Percentiles rank a stretch among this genome's conserved stretches.
Conservation (phyloP, 2,113 vertebrate species). For the Pantherophis guttatus region DNA sequence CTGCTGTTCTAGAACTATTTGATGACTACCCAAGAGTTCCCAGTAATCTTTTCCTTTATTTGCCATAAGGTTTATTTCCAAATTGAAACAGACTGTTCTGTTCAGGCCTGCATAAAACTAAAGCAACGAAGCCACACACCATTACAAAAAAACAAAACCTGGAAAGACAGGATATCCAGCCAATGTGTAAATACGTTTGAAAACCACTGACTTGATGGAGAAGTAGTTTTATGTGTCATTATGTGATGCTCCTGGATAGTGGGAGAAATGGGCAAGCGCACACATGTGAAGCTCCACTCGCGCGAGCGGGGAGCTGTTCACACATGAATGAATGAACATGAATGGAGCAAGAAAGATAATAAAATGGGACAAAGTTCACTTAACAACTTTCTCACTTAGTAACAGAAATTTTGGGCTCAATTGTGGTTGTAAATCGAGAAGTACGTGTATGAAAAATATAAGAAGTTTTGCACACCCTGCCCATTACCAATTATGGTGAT, state of each 20-base stretch:
- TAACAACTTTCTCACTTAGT: neutral
- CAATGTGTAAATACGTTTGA: neutral
- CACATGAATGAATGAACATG: too few relatives aligned
- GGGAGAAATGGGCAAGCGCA: too few relatives aligned
- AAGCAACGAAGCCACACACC: neutral
- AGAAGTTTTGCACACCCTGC: neutral
- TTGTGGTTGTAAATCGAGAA: neutral
- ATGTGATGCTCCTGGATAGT: neutral
- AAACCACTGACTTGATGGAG: neutral
- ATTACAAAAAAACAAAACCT: neutral
- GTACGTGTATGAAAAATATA: neutral
- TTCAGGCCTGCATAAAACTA: neutral
- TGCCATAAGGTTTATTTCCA: neutral
- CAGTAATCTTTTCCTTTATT: neutral
- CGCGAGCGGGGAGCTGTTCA: too few relatives aligned
- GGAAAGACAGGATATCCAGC: neutral
- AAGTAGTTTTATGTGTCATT: neutral
- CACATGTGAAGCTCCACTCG: too few relatives aligned
- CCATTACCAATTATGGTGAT: neutral
- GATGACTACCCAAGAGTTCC: neutral
- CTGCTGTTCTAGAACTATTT: neutral
- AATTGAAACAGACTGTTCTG: neutral
- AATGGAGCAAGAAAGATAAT: neutral
- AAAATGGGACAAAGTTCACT: neutral
- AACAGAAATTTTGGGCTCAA: neutral